phyloP scores from a whole-genome alignment of 1,140 invertebrate genomes.

The Antheraea pernyi region DNA sequence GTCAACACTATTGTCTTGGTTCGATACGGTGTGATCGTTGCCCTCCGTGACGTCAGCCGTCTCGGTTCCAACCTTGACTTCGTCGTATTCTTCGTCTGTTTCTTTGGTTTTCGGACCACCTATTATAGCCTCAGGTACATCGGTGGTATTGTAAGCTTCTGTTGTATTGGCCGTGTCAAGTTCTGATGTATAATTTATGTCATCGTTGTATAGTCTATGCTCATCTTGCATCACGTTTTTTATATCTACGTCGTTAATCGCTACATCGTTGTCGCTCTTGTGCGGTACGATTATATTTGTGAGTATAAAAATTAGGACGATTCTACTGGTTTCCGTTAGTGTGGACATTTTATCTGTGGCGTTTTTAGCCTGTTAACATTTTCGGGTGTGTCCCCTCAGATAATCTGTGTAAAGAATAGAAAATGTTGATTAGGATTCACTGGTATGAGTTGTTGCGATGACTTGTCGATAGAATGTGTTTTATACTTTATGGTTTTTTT shows the following conservation, averaged over 20 bases:
- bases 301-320: background rate
- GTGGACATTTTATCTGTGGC: background rate
- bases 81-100: background rate
- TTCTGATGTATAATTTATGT: background rate
- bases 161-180: background rate
- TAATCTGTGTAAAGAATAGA: background rate
- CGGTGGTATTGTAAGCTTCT: conserved; percentile 4
- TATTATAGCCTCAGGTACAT: background rate
- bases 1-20: conserved; percentile 9
- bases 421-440: background rate
- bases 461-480: background rate
- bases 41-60: background rate
- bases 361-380: background rate
- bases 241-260: background rate
- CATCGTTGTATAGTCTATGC: background rate
- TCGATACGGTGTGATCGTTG: background rate
- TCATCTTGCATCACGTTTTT: background rate
- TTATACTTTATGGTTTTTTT: background rate
- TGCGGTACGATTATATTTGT: background rate
- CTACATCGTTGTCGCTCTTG: background rate
- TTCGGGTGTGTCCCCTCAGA: background rate
- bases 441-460: too few relatives aligned
- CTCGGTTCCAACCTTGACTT: background rate
- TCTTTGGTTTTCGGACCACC: background rate
- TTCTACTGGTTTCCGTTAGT: background rate